phyloP scores from a whole-genome alignment of 1,140 invertebrate genomes.

The Brachionus rotundiformis region DNA sequence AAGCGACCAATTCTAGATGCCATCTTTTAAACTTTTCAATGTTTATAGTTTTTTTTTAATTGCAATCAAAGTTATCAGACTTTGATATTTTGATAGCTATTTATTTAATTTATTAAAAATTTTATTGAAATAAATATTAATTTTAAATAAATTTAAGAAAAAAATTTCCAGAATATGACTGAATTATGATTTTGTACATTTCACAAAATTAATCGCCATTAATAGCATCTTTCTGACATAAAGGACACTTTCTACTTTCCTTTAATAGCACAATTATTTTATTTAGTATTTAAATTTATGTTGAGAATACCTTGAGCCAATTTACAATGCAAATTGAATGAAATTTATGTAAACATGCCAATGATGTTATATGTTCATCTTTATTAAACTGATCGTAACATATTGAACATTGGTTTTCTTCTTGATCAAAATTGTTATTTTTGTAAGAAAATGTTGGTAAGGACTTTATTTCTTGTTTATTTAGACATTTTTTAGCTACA shows the following conservation, averaged over 20 bases:
- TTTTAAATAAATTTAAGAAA: neutral
- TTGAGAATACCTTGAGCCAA: constrained; percentile 42
- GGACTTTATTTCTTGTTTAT: neutral
- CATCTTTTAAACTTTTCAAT: constrained; percentile 19
- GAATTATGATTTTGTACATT: neutral
- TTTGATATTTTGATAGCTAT: neutral
- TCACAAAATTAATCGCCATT: neutral
- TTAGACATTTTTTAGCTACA: constrained; percentile 3
- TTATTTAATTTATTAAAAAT: neutral
- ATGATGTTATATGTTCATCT: neutral
- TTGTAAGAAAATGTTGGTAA: neutral
- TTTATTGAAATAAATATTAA: neutral
- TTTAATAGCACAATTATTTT: neutral
- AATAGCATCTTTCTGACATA: constrained; percentile 45
- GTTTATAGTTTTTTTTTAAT: neutral
- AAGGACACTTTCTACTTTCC: constrained; percentile 33
- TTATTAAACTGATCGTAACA: neutral
- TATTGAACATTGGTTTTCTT: constrained; percentile 46
- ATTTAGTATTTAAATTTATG: neutral
- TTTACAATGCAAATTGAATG: constrained; percentile 11
- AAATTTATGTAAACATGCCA: constrained; percentile 49
- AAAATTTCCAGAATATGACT: too few relatives aligned
- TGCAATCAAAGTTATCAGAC: neutral
- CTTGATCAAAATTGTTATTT: neutral
- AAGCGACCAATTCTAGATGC: constrained; percentile 34